Conservation (phyloP, 2,797 vertebrate species). For the Phyllotis vaccarum region DNA sequence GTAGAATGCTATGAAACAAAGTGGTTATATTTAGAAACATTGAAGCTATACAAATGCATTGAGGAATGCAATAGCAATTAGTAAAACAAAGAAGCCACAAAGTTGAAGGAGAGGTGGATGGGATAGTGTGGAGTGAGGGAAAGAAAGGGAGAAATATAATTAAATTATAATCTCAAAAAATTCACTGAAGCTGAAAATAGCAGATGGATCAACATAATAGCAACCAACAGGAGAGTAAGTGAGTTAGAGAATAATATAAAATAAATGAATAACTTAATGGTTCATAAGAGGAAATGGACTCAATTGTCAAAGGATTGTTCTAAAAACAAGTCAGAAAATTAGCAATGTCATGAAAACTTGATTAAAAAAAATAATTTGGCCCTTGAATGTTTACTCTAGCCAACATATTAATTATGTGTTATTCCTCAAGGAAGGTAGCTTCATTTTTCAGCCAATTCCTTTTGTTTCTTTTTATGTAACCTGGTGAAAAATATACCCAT, state of each 20-base stretch:
- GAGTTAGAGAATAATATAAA: neutral
- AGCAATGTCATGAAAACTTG: neutral
- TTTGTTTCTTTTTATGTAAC: neutral
- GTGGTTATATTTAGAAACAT: neutral
- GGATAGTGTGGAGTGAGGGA: neutral
- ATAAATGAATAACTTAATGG: neutral
- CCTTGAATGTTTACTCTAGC: neutral
- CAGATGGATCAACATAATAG: neutral
- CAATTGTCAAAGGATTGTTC: neutral
- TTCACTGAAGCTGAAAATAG: neutral
- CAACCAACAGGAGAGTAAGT: neutral
- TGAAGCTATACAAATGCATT: neutral
- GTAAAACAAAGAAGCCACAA: neutral
- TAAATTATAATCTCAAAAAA: neutral
- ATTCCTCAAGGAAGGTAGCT: neutral
- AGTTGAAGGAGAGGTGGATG: neutral
- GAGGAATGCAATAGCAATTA: neutral
- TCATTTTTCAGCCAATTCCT: constrained; percentile 12
- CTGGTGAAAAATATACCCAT: neutral
- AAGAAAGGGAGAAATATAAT: neutral
- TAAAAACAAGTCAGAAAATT: neutral
- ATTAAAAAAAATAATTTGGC: constrained; percentile 45
- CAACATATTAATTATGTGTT: constrained; percentile 4
- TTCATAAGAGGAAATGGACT: neutral
- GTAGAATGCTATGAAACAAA: neutral